phyloP scores from a whole-genome alignment of 2,888 invertebrate species.

The Cataglyphis albicans region DNA sequence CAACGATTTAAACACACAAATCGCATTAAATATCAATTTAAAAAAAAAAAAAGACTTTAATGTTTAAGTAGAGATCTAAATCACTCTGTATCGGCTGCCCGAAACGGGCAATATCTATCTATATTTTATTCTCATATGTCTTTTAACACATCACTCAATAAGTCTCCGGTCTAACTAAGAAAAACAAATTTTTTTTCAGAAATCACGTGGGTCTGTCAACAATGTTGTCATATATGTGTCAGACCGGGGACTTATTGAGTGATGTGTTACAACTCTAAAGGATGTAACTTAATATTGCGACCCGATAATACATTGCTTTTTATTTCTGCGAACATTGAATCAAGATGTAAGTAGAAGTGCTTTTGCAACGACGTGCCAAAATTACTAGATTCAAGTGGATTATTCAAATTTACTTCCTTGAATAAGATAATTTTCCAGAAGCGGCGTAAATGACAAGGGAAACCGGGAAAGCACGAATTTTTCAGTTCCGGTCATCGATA shows the following conservation, averaged over 20 bases:
- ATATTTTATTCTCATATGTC: slow-evolving; percentile 4
- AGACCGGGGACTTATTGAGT: no score
- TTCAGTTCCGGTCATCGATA: not conserved
- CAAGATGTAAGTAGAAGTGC: not conserved
- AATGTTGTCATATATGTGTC: no score
- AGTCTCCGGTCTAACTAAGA: no score
- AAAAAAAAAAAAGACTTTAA: not conserved
- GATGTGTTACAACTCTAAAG: no score
- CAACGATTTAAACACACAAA: not conserved
- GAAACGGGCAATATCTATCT: not conserved
- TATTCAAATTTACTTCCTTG: not conserved
- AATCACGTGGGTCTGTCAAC: no score
- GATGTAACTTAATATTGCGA: slow-evolving; percentile 18
- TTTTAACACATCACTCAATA: not conserved
- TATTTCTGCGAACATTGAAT: not conserved
- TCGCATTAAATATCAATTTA: not conserved
- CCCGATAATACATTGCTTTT: not conserved
- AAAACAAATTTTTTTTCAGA: no score
- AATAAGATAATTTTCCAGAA: not conserved
- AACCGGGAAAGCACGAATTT: not conserved
- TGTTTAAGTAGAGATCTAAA: not conserved
- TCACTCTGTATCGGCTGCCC: not conserved
- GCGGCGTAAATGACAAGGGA: not conserved
- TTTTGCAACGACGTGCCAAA: not conserved
- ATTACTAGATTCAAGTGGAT: not conserved